phyloP scores from a whole-genome alignment of 2,113 vertebrate genomes.

The Actenoides lindsayi region DNA sequence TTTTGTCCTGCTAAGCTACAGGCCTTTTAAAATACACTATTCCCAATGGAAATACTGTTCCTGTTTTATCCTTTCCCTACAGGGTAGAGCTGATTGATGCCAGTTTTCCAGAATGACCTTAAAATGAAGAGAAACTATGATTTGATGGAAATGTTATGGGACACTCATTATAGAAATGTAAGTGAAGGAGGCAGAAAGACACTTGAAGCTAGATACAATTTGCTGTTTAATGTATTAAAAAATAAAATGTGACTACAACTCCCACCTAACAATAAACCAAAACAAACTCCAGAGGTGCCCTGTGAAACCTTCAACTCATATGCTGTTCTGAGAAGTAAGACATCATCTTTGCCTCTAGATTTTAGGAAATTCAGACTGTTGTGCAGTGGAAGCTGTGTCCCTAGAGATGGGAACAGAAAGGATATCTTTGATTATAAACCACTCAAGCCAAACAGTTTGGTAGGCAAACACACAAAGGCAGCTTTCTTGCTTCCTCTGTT shows the following conservation, averaged over 20 bases:
- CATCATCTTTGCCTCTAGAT: neutral
- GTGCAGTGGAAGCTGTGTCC: neutral
- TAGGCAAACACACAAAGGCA: neutral
- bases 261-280: neutral
- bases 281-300: neutral
- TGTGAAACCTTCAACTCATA: neutral
- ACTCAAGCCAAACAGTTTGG: neutral
- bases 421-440: neutral
- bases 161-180: neutral
- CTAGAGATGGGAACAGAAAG: neutral
- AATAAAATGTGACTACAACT: neutral
- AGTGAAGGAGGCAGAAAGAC: neutral
- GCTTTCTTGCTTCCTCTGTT: neutral
- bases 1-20: neutral
- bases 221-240: neutral
- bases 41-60: neutral
- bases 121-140: neutral
- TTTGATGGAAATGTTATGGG: neutral
- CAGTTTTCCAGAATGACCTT: neutral
- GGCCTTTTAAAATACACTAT: neutral
- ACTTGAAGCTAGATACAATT: neutral
- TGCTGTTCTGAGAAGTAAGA: neutral
- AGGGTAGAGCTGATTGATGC: neutral
- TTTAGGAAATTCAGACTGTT: neutral
- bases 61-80: neutral